These are phyloP conservation scores for Nycticryphes semicollaris DNA, from an alignment of 2,113 vertebrate species.

Conservation along the genomic window DNA sequence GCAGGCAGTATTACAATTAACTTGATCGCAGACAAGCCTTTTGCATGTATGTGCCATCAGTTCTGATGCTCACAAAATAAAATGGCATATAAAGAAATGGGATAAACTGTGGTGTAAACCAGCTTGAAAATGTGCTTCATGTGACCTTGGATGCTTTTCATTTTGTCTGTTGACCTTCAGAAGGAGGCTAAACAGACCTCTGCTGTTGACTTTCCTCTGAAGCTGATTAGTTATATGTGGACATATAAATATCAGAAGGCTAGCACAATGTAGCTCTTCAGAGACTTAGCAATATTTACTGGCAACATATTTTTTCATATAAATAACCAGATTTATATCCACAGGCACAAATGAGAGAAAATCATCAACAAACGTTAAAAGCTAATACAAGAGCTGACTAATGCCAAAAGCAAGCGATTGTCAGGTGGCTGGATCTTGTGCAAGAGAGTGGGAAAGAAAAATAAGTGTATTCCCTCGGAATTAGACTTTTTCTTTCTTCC, in stretches of 20 bases:
- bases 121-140: background rate
- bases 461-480: background rate
- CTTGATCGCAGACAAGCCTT: background rate
- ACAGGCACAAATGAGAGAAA: conserved; percentile 36
- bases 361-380: conserved; percentile 2
- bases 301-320: conserved; percentile 4
- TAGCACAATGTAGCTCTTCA: conserved; percentile 17
- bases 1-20: background rate
- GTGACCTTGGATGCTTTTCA: conserved; percentile 38
- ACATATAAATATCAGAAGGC: conserved; percentile 52
- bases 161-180: conserved; percentile 38
- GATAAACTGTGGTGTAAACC: background rate
- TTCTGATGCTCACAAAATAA: background rate
- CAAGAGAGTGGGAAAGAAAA: background rate
- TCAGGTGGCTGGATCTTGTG: background rate
- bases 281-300: conserved; percentile 35
- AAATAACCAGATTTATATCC: conserved; percentile 50
- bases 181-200: background rate
- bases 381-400: background rate
- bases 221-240: conserved; percentile 23
- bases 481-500: background rate
- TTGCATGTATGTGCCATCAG: background rate
- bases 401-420: background rate
- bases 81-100: background rate
- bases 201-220: conserved; percentile 32